A percentile compares a stretch with the other conserved stretches of the same genome.
Conservation (phyloP, 1,140 invertebrate genomes). For the Manduca sexta region DNA sequence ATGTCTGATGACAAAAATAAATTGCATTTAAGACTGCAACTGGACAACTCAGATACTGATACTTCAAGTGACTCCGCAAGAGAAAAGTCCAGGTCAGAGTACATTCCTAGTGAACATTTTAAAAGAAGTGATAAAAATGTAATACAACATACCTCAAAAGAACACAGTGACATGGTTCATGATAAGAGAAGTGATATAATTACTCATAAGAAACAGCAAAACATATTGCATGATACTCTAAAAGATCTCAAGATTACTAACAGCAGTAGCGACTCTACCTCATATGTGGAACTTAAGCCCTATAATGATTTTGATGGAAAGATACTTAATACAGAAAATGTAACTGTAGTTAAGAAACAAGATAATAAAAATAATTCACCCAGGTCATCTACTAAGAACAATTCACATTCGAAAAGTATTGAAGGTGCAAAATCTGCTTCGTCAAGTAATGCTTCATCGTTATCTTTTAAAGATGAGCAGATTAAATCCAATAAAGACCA, state of each 20-base stretch:
- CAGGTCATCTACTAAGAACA: neutral
- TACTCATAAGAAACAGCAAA: neutral
- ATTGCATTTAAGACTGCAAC: conserved; percentile 47
- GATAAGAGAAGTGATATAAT: neutral
- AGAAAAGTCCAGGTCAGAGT: conserved; percentile 58
- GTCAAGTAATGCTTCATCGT: conserved; percentile 26
- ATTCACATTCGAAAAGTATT: conserved; percentile 12
- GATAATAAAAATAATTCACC: neutral
- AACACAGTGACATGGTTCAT: neutral
- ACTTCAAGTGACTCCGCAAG: conserved; percentile 58
- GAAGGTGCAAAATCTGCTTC: conserved; percentile 24
- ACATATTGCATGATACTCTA: neutral
- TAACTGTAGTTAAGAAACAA: neutral
- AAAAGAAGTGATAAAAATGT: conserved; percentile 12
- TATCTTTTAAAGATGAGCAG: conserved; percentile 25
- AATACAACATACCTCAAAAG: neutral
- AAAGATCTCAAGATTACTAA: conserved; percentile 17
- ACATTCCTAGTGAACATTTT: conserved; percentile 47
- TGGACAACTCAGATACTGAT: conserved; percentile 64
- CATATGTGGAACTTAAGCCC: conserved; percentile 55
- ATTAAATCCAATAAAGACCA: conserved; percentile 21
- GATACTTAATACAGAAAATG: conserved; percentile 41
- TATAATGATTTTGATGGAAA: conserved; percentile 44
- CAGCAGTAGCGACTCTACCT: conserved; percentile 60
- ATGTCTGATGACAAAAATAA: conserved; percentile 66